Conservation (phyloP, 92 coral and sea anemone genomes). For the Metridium senile region DNA sequence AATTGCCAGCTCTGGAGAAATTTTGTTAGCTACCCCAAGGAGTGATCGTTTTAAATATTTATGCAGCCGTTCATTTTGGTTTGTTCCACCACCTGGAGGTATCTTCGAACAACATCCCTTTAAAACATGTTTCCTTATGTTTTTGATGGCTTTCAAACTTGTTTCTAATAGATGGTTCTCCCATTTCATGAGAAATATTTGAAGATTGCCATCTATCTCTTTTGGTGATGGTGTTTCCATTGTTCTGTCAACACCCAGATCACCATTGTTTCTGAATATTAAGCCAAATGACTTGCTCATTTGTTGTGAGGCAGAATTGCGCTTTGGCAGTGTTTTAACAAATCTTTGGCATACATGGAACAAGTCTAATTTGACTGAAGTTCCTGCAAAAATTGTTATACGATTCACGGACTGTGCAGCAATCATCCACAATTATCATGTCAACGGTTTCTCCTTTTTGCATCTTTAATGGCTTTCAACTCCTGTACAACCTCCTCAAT, state of each 20-base stretch:
- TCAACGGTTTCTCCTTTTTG: not conserved
- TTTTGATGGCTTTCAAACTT: not conserved
- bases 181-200: conserved; percentile 17
- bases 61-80: conserved; percentile 18
- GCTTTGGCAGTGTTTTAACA: conserved; percentile 53
- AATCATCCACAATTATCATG: conserved; percentile 62
- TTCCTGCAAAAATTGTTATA: conserved; percentile 41
- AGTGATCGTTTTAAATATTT: not conserved
- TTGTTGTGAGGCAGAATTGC: conserved; percentile 16
- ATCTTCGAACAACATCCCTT: conserved; percentile 9
- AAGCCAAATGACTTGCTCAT: conserved; percentile 50
- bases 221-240: conserved; percentile 35
- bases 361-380: conserved; percentile 41
- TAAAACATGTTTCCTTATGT: not conserved
- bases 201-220: conserved; percentile 25
- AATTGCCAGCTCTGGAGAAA: not conserved
- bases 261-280: conserved; percentile 58
- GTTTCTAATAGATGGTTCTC: not conserved
- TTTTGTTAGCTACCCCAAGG: not conserved
- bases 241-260: conserved; percentile 33
- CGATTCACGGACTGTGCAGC: conserved; percentile 37
- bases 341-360: conserved; percentile 58
- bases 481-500: conserved; percentile 48
- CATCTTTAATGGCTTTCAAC: conserved; percentile 21
- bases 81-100: conserved; percentile 13